Base-by-base conservation (phyloP, 2,113 vertebrate genomes). In the Pygoscelis adeliae region DNA sequence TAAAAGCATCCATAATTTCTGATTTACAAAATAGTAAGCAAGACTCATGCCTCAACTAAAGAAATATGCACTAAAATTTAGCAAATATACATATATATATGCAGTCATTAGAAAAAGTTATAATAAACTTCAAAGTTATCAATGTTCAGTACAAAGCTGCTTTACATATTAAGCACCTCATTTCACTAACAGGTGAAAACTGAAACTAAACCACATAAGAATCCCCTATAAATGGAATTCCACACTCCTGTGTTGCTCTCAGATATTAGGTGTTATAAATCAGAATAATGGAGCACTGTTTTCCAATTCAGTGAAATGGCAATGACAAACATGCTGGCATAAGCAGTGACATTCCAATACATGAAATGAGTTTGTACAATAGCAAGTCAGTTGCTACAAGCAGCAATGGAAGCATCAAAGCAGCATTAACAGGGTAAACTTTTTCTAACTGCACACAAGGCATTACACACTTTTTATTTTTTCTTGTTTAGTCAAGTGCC, bases 381-480 rank as follows among this genome's bases (percentile, higher is more conserved):
- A 77, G 59, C 83, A 85, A 82, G 74, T 49, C 59, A 73, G 53
- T 77, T 69, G 74, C 67, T 80, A 86, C 13, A 11, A 89, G 92
- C 87, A 83, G 63, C 74, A 72, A 74, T 38, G 44, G 73, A 95
- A 94, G 96, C 91, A 88, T 49, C 38, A 70, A 87, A 94, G 87
- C 87, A 94, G 80, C 72, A 58, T 73, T 87, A 73, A 40, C 5
- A 72, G 23, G 47, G 40, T 58, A 56, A 67, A 65, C 15, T 29
- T 70, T 13, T 76, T 69, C 70, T 46, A 83, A 44, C 89, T 89
- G 91, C 79, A 92, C 87, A 97, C 94, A 96, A 96, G 96, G 90
- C 42, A 97, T 96, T 94, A 94, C 90, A 85, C 63, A 92, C 84
- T 70, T 91, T 49, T 52, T 34, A 30, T 76, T 56, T 56, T 89